These are phyloP conservation scores for Drepanosiphum platanoidis DNA, from an alignment of 2,888 invertebrate genomes.

Conservation along the genomic window DNA sequence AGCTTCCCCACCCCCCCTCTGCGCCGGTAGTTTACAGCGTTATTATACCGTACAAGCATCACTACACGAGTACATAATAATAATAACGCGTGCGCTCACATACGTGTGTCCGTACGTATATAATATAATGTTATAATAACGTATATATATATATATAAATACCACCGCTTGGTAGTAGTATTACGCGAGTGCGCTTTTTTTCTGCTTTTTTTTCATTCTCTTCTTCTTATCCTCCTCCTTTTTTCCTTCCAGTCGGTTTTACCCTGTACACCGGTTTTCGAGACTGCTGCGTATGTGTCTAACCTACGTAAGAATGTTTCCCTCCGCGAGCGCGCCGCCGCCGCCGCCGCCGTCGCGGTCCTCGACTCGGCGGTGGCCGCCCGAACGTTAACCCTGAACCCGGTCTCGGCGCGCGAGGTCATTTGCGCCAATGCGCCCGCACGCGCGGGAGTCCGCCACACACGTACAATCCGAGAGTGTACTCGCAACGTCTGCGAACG, in stretches of 20 bases:
- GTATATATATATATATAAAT: neutral
- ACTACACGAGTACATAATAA: neutral
- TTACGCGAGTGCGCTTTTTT: constrained; percentile 35
- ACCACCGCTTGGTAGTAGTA: neutral
- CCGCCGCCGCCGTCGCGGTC: constrained; percentile 32
- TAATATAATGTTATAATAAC: neutral
- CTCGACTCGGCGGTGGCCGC: constrained; percentile 42
- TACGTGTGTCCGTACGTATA: too few species aligned
- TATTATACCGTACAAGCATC: neutral
- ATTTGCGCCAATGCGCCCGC: constrained; percentile 52
- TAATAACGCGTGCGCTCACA: neutral
- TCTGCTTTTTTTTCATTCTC: neutral
- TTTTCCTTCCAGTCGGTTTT: constrained; percentile 11
- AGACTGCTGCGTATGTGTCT: neutral
- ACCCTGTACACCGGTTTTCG: constrained; percentile 54
- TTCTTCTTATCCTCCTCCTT: neutral
- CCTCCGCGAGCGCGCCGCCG: neutral
- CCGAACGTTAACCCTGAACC: constrained; percentile 62
- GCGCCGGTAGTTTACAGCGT: too few species aligned
- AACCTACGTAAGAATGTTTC: constrained; percentile 37
- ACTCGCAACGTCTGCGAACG: neutral
- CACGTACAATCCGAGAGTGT: neutral
- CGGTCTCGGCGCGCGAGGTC: constrained; percentile 56
- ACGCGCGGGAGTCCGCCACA: neutral
- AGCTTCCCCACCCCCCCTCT: too few species aligned